Conservation (phyloP, 1,140 invertebrate genomes). For the Anoplolepis gracilipes region DNA sequence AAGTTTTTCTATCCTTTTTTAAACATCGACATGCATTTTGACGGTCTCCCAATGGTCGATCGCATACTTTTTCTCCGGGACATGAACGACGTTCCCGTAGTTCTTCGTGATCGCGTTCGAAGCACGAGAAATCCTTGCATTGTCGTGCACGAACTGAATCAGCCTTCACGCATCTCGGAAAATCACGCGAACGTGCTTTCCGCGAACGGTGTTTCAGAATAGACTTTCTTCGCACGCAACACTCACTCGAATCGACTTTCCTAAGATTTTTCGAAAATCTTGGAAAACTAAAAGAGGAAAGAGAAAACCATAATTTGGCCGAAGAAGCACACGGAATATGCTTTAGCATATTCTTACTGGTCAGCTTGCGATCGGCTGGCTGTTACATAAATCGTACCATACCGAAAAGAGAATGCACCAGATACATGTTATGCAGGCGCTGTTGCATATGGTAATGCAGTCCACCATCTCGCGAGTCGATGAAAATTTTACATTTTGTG, state of each 20-base stretch:
- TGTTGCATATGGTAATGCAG: conserved; percentile 69
- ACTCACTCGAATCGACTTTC: conserved; percentile 57
- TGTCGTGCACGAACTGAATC: neutral
- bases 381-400: conserved; percentile 64
- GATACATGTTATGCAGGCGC: conserved; percentile 70
- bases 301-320: neutral
- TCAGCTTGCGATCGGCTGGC: neutral
- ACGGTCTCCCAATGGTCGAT: neutral
- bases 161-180: neutral
- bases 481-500: neutral
- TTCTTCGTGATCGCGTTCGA: neutral
- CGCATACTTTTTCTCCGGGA: neutral
- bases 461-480: conserved; percentile 68
- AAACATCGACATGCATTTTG: neutral
- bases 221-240: neutral
- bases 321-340: neutral
- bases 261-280: conserved; percentile 40
- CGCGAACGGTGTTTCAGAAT: neutral
- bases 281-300: conserved; percentile 55
- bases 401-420: conserved; percentile 72
- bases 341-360: neutral
- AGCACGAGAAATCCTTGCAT: neutral
- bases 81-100: neutral
- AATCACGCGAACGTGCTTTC: neutral
- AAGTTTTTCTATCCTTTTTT: neutral